These are phyloP conservation scores for Tolmerus cingulatus DNA, from an alignment of 2,888 invertebrate genomes.

Conservation along the genomic window DNA sequence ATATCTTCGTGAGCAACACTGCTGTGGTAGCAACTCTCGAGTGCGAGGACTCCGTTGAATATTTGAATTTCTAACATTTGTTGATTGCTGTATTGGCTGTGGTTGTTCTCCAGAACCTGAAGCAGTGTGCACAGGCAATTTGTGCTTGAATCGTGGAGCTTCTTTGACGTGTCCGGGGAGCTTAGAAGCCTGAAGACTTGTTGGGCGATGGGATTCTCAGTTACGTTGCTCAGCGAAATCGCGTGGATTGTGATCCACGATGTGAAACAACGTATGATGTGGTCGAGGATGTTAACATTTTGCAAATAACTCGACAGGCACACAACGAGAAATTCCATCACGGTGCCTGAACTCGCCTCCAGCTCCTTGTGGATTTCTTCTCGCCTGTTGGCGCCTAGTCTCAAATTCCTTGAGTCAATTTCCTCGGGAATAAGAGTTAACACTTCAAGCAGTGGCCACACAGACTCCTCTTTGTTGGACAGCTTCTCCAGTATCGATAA, in stretches of 20 bases:
- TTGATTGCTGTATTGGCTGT: conserved; percentile 68
- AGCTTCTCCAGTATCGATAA: conserved; percentile 83
- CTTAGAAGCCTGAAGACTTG: conserved; percentile 76
- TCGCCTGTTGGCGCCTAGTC: conserved; percentile 90
- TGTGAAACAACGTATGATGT: conserved; percentile 85
- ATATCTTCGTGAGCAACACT: conserved; percentile 93
- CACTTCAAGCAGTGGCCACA: conserved; percentile 89
- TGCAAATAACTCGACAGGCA: conserved; percentile 73
- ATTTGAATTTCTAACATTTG: conserved; percentile 79
- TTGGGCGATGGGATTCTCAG: conserved; percentile 76
- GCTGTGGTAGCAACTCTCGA: conserved; percentile 87
- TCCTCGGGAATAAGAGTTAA: conserved; percentile 96
- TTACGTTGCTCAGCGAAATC: conserved; percentile 76
- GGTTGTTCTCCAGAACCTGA: conserved; percentile 81
- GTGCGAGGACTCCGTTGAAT: conserved; percentile 79
- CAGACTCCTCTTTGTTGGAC: conserved; percentile 69
- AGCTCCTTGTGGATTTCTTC: conserved; percentile 84
- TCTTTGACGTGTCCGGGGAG: conserved; percentile 69
- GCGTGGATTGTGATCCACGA: conserved; percentile 91
- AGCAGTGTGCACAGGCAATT: conserved; percentile 89
- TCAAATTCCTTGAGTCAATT: conserved; percentile 80
- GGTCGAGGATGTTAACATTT: conserved; percentile 71
- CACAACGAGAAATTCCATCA: conserved; percentile 81
- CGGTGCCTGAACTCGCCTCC: conserved; percentile 75
- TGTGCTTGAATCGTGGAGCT: conserved; percentile 87